Conservation (phyloP, 2,113 vertebrate species). For the Aphyosemion australe region DNA sequence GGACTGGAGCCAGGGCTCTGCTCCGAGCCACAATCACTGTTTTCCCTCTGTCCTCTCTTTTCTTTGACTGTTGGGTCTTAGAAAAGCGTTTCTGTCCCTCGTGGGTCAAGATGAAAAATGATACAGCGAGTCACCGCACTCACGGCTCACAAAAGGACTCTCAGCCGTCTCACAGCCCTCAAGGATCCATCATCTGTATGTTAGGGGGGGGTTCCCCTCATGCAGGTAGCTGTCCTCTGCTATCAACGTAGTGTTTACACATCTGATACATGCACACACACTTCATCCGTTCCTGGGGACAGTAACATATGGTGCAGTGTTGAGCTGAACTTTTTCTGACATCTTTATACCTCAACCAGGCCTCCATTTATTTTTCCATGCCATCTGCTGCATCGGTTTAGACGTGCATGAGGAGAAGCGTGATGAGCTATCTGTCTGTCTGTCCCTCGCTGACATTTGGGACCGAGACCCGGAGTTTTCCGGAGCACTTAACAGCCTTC, state of each 20-base stretch:
- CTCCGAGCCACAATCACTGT: constrained; percentile 43
- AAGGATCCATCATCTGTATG: constrained; percentile 52
- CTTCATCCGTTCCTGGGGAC: constrained; percentile 14
- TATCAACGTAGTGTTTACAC: constrained; percentile 9
- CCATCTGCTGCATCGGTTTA: constrained; percentile 59
- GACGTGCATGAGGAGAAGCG: constrained; percentile 43
- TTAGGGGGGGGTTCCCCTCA: constrained; percentile 3
- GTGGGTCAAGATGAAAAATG: constrained; percentile 57
- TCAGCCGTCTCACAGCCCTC: constrained; percentile 35
- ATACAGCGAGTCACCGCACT: constrained; percentile 41
- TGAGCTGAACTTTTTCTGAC: constrained; percentile 48
- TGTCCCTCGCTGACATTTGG: constrained; percentile 48
- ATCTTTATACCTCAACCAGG: constrained; percentile 42
- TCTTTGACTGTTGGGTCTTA: constrained; percentile 29
- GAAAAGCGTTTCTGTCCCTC: constrained; percentile 44
- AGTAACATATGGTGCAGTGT: constrained; percentile 59
- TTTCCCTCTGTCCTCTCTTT: constrained; percentile 36
- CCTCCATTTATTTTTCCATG: constrained; percentile 44
- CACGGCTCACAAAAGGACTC: constrained; percentile 41
- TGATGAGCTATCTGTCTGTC: constrained; percentile 53
- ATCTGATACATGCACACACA: constrained; percentile 12
- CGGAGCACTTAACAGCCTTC: constrained; percentile 35
- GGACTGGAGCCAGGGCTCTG: constrained; percentile 48
- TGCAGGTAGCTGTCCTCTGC: constrained; percentile 41
- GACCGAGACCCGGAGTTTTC: constrained; percentile 47